A percentile compares a stretch with the other conserved stretches of the same genome.
Evolutionary conservation across 2,888 invertebrate species (phyloP).

Genomic region (Panzeria rudis): DNA sequence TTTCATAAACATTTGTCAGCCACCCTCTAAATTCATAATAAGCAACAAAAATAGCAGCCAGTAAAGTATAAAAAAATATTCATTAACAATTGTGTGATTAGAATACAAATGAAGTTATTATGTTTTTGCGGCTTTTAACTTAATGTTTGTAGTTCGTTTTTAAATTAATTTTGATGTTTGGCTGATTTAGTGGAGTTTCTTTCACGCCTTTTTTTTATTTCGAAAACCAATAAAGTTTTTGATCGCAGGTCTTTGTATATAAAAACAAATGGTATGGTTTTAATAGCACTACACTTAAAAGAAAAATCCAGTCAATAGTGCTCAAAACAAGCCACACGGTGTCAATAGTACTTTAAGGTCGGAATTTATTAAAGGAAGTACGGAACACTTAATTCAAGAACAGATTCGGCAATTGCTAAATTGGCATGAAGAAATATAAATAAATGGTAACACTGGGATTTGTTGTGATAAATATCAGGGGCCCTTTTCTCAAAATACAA

Average conservation of each 20-base stretch:
- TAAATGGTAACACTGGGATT: too few relatives aligned
- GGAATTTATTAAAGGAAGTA: too few relatives aligned
- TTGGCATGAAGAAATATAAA: too few relatives aligned
- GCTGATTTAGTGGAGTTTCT: background rate
- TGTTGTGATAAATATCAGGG: too few relatives aligned
- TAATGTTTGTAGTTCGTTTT: conserved; percentile 2
- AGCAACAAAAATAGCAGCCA: background rate
- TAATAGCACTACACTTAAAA: too few relatives aligned
- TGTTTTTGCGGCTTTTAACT: conserved; percentile 55
- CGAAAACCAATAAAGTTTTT: background rate
- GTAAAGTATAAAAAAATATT: background rate
- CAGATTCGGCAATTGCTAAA: too few relatives aligned
- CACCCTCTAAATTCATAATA: background rate
- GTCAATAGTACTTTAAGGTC: too few relatives aligned
- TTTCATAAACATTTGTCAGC: conserved; percentile 59
- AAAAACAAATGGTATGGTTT: too few relatives aligned
- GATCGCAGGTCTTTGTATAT: background rate
- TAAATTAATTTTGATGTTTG: conserved; percentile 1
- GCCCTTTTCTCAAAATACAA: too few relatives aligned
- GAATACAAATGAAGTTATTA: conserved; percentile 69
- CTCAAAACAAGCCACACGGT: too few relatives aligned
- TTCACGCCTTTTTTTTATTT: background rate
- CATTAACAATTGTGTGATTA: conserved; percentile 45
- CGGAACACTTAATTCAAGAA: too few relatives aligned
- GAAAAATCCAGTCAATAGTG: too few relatives aligned